phyloP scores from a whole-genome alignment of 2,113 vertebrate species.

The Enhydra lutris region DNA sequence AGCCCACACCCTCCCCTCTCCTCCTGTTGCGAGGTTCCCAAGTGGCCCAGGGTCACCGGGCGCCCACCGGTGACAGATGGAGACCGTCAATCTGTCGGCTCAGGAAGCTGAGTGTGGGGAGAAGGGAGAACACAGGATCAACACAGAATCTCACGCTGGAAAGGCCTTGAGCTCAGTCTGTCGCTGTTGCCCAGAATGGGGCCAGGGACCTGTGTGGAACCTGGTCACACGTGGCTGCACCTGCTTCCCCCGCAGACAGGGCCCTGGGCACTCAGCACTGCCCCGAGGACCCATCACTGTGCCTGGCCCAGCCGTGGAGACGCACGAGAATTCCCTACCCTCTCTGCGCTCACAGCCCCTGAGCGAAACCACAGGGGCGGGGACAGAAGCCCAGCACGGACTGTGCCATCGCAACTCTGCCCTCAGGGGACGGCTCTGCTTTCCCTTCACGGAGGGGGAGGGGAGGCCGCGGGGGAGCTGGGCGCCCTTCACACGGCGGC shows the following conservation, averaged over 20 bases:
- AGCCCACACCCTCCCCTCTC: not conserved
- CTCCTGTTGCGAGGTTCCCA: not conserved
- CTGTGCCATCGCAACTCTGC: not conserved
- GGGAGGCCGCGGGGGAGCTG: not conserved
- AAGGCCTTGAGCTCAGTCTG: not conserved
- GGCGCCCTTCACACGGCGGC: accelerated
- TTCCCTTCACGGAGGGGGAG: not conserved
- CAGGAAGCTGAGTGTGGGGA: not conserved
- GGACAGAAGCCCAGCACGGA: not conserved
- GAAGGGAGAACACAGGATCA: not conserved
- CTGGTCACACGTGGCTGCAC: not conserved
- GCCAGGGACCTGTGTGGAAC: not conserved
- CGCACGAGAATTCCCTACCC: not conserved
- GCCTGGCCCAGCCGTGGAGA: not conserved
- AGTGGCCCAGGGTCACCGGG: not conserved
- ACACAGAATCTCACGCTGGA: not conserved
- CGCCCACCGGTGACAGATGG: not conserved
- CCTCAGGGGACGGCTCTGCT: not conserved
- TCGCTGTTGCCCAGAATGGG: not conserved
- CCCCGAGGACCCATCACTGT: not conserved
- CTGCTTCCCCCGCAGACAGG: not conserved
- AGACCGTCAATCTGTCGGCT: not conserved
- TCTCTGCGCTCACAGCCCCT: not conserved
- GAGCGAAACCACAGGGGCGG: accelerated
- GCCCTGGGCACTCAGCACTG: not conserved